Percentiles rank a stretch among this genome's conserved stretches.
Conservation (phyloP, 1,140 invertebrate genomes). For the Drosophila bocqueti region DNA sequence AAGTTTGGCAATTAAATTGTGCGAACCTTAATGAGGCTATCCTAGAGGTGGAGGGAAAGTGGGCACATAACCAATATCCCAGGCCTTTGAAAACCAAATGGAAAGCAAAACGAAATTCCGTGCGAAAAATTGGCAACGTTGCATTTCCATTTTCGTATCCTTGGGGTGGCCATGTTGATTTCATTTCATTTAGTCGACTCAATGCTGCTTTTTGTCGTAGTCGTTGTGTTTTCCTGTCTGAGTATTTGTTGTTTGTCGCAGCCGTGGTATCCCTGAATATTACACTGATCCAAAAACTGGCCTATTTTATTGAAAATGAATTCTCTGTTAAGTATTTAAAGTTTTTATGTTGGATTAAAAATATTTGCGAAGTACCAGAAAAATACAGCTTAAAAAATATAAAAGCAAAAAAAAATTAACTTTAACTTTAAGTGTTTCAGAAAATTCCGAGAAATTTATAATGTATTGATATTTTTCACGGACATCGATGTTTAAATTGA, state of each 20-base stretch:
- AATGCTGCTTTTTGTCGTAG: constrained; percentile 54
- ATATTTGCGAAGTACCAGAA: too few relatives aligned
- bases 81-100: constrained; percentile 44
- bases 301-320: neutral
- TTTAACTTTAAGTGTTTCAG: too few relatives aligned
- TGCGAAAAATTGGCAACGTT: constrained; percentile 72
- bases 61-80: constrained; percentile 23
- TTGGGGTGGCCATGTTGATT: constrained; percentile 78
- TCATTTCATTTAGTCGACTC: constrained; percentile 76
- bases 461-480: too few relatives aligned
- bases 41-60: neutral
- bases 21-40: constrained; percentile 44
- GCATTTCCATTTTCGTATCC: constrained; percentile 63
- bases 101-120: constrained; percentile 34
- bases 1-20: constrained; percentile 50
- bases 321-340: neutral
- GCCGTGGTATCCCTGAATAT: neutral
- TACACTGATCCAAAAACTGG: neutral
- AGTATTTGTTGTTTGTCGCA: constrained; percentile 28
- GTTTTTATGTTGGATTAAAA: neutral
- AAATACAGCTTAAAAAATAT: too few relatives aligned
- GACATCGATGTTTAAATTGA: too few relatives aligned
- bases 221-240: constrained; percentile 46
- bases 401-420: too few relatives aligned
- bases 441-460: too few relatives aligned